Conservation (phyloP, 2,797 vertebrate genomes). For the Xenops minutus region DNA sequence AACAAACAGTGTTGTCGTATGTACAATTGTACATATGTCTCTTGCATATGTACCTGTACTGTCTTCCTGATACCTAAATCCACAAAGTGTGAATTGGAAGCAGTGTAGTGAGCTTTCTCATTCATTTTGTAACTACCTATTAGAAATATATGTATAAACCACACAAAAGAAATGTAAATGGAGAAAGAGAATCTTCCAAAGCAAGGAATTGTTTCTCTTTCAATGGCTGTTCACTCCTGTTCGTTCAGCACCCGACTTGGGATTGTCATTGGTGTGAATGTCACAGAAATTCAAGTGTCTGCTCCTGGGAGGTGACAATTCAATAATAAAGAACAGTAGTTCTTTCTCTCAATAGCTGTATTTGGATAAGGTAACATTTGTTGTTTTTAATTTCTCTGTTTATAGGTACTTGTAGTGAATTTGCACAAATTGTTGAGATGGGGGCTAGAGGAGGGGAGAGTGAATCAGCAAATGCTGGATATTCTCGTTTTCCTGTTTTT, state of each 20-base stretch:
- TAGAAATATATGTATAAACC: not conserved
- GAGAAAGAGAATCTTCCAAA: not conserved
- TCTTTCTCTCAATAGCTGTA: not conserved
- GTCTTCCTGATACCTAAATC: not conserved
- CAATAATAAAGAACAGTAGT: not conserved
- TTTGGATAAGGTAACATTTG: not conserved
- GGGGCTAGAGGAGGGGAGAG: not conserved
- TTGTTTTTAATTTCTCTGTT: not conserved
- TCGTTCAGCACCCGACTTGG: not conserved
- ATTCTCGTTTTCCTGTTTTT: not conserved
- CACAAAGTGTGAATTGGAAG: not conserved
- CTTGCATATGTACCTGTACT: not conserved
- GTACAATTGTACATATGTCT: not conserved
- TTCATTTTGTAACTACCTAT: accelerated
- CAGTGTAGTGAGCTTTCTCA: not conserved
- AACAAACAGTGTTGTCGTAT: not conserved
- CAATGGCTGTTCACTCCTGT: not conserved
- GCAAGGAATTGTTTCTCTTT: not conserved
- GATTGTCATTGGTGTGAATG: not conserved
- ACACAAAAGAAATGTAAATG: not conserved
- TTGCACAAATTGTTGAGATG: not conserved
- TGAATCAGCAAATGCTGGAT: not conserved
- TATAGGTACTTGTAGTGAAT: not conserved
- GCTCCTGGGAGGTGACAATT: not conserved
- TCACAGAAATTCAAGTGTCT: not conserved